Evolutionary conservation across 2,113 vertebrate genomes (phyloP).

Genomic region (Microtus oregoni): DNA sequence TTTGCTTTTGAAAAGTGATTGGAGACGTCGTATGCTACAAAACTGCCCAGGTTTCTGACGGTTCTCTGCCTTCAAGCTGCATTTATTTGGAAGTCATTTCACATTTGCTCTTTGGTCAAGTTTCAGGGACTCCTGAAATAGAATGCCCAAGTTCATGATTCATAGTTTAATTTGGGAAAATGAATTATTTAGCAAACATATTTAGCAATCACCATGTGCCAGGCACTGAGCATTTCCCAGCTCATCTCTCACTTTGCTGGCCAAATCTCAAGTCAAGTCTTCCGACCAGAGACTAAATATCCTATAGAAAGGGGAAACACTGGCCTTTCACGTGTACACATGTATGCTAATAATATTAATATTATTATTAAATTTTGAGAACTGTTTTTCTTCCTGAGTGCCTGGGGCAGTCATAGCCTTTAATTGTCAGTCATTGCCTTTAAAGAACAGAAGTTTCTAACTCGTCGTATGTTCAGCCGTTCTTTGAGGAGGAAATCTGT

Average conservation of each 20-base stretch:
- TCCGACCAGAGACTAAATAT: constrained; percentile 21
- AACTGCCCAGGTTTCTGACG: not conserved
- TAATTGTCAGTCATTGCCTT: not conserved
- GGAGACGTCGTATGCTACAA: not conserved
- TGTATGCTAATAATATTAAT: not conserved
- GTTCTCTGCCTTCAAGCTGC: constrained; percentile 9
- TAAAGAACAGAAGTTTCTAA: not conserved
- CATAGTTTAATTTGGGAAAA: constrained; percentile 31
- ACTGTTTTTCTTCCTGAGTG: not conserved
- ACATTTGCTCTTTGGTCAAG: constrained; percentile 56
- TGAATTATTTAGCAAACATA: constrained; percentile 55
- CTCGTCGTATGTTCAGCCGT: not conserved
- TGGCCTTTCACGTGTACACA: not conserved
- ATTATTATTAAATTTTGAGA: not conserved
- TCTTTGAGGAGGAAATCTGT: not conserved
- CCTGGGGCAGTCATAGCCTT: not conserved
- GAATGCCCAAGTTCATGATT: constrained; percentile 34
- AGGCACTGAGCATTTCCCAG: not conserved
- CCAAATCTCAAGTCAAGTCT: constrained; percentile 38
- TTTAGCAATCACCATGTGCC: not conserved
- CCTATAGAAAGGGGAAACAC: not conserved
- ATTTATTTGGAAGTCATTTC: constrained; percentile 34
- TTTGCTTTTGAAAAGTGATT: not conserved
- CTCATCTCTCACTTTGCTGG: not conserved
- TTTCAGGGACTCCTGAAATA: constrained; percentile 59